phyloP scores from a whole-genome alignment of 1,140 invertebrate species.

The Bombus confusus region DNA sequence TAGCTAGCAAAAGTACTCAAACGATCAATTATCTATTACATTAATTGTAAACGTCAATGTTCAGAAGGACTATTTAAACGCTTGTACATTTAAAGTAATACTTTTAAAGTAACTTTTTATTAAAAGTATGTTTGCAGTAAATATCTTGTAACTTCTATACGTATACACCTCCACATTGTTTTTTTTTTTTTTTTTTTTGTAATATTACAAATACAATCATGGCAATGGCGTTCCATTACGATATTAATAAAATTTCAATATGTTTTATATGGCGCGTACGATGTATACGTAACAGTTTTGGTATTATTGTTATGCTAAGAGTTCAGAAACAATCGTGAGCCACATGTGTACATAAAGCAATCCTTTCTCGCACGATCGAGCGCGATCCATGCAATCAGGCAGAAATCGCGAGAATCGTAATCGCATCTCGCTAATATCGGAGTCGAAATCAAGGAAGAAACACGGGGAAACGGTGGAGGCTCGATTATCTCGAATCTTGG shows the following conservation, averaged over 20 bases:
- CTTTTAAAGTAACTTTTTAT: too few species aligned
- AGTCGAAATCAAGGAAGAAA: slow-evolving; percentile 23
- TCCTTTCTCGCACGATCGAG: neutral
- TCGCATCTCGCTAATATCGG: slow-evolving; percentile 23
- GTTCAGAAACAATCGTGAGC: neutral
- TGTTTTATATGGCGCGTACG: neutral
- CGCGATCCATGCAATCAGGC: neutral
- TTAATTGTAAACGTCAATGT: too few species aligned
- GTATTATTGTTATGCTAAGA: too few species aligned
- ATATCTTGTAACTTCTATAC: too few species aligned
- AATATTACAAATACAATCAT: too few species aligned
- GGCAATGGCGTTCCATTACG: neutral
- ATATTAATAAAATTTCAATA: neutral
- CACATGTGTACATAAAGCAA: neutral
- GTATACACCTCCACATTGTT: too few species aligned
- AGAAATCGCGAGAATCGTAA: slow-evolving; percentile 9
- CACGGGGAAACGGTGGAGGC: neutral
- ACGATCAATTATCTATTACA: too few species aligned
- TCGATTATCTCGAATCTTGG: slow-evolving; percentile 46
- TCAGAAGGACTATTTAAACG: too few species aligned
- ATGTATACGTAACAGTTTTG: neutral
- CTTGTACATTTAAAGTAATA: too few species aligned
- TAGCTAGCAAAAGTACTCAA: too few species aligned
- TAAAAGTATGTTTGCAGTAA: too few species aligned
- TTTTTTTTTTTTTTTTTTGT: too few species aligned